Evolutionary conservation across 2,113 vertebrate genomes (phyloP).

Genomic region (Psittacara wagleri): DNA sequence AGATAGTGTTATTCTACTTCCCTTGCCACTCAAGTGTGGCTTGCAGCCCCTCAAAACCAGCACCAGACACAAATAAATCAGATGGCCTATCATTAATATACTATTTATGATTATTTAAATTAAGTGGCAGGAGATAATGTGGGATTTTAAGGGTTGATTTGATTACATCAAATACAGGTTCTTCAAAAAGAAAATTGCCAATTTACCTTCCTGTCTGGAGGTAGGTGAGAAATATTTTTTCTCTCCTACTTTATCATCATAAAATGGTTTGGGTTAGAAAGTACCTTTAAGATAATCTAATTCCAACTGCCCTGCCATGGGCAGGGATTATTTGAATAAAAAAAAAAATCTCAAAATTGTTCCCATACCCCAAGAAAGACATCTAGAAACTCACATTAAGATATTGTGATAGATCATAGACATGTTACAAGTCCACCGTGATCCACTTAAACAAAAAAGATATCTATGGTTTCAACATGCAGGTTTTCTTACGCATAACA

Average conservation of each 20-base stretch:
- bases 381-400: background rate
- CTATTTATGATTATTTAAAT: background rate
- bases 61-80: background rate
- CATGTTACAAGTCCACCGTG: background rate
- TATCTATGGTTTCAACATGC: background rate
- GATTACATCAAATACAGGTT: background rate
- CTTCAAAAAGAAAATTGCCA: background rate
- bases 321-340: background rate
- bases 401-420: background rate
- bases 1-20: background rate
- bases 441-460: background rate
- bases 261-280: background rate
- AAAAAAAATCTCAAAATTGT: background rate
- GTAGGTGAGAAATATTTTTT: background rate
- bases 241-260: background rate
- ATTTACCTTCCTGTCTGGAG: background rate
- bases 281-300: background rate
- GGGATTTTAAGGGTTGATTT: background rate
- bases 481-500: background rate
- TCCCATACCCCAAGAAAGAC: background rate
- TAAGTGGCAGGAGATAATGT: background rate
- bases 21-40: background rate
- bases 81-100: background rate
- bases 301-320: background rate
- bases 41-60: background rate